phyloP scores from a whole-genome alignment of 2,888 invertebrate genomes.

The Brachyopa scutellaris region DNA sequence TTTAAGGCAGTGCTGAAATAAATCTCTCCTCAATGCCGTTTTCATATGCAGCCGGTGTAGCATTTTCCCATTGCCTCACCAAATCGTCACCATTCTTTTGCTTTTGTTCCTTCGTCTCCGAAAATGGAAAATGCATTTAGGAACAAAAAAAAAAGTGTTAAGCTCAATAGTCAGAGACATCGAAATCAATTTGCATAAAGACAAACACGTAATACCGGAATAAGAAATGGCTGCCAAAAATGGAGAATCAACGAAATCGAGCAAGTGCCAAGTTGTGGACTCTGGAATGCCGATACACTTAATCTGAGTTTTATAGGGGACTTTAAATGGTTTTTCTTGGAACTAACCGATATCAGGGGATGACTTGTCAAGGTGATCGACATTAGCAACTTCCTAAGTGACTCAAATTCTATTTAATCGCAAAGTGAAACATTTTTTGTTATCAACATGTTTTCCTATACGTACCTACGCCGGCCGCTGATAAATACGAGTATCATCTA shows the following conservation, averaged over 20 bases:
- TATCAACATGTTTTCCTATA: no score
- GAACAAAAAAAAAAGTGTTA: constrained; percentile 11
- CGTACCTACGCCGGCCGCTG: no score
- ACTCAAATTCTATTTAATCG: constrained; percentile 14
- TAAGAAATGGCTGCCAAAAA: constrained; percentile 21
- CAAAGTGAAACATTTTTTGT: no score
- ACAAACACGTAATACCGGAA: constrained; percentile 22
- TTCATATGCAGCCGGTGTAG: constrained; percentile 46
- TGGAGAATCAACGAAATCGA: no score
- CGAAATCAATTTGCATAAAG: constrained; percentile 36
- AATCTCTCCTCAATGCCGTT: constrained; percentile 4
- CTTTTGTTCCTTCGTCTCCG: constrained; percentile 6
- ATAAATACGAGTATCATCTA: no score
- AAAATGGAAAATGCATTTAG: constrained; percentile 20
- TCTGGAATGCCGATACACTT: no score
- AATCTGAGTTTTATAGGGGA: background rate
- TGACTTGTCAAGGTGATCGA: background rate
- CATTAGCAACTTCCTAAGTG: background rate
- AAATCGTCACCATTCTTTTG: constrained; percentile 5
- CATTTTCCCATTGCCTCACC: background rate
- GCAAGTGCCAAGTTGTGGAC: background rate
- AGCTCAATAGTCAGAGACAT: constrained; percentile 4
- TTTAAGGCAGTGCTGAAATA: constrained; percentile 11
- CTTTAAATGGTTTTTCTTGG: background rate
- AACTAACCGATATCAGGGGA: background rate